Percentiles rank a stretch among this genome's conserved stretches.
Conservation (phyloP, 2,113 vertebrate species). For the Trachemys scripta region DNA sequence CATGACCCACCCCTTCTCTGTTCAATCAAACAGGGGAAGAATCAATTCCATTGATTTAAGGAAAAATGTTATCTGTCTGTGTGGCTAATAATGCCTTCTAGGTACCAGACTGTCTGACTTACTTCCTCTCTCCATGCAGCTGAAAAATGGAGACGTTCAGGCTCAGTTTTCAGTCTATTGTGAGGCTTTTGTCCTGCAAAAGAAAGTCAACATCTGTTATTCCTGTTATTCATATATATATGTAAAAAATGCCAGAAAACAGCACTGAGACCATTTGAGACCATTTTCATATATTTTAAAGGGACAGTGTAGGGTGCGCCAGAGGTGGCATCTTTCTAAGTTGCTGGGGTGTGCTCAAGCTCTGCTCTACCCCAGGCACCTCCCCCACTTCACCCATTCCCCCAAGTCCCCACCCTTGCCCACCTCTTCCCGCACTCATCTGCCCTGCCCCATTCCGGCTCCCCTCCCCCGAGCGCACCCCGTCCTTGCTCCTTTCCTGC, state of each 20-base stretch:
- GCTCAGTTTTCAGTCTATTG: neutral
- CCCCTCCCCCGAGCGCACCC: too few species aligned
- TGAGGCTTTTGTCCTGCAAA: neutral
- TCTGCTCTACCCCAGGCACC: too few species aligned
- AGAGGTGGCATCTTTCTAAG: too few species aligned
- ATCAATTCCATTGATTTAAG: neutral
- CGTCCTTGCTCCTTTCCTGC: too few species aligned
- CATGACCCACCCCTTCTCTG: neutral
- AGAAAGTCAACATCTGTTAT: neutral
- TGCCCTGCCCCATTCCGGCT: too few species aligned
- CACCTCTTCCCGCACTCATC: too few species aligned
- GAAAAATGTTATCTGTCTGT: neutral
- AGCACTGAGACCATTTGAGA: accelerated
- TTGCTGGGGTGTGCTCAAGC: too few species aligned
- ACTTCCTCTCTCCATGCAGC: neutral
- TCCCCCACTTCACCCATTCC: too few species aligned
- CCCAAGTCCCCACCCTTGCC: too few species aligned
- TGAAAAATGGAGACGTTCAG: accelerated
- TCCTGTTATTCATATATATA: neutral
- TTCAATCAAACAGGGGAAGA: neutral
- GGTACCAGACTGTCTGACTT: neutral
- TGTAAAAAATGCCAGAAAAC: neutral
- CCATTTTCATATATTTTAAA: neutral
- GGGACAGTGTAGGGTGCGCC: neutral
- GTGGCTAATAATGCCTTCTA: neutral